Base-by-base conservation (phyloP, 2,888 invertebrate species). In the Sepiola atlantica region DNA sequence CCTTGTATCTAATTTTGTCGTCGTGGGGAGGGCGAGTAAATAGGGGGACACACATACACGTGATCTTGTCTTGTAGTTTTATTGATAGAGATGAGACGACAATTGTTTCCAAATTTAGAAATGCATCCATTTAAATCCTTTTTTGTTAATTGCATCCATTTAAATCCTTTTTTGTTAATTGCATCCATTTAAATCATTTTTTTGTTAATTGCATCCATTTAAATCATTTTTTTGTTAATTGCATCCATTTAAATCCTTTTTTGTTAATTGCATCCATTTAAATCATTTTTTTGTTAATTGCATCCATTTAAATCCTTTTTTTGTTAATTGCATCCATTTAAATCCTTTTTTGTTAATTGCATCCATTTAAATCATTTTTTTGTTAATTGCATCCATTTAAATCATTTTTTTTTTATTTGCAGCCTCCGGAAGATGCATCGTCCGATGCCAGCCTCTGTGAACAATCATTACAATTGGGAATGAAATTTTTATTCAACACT, bases 401-500 rank as follows among this genome's bases (percentile, higher is more conserved):
- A 16, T 77, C 18, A n/a, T n/a, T n/a, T n/a, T n/a, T n/a, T n/a
- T n/a, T n/a, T 61, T 35, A 94, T 57, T 95, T 95, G 16, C 95
- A 96, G 96, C 92, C 94, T 45, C 95, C 95, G 91, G 94, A 94
- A 18, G 94, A 94, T 24, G 95, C 95, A 55, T 93, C 94, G 18
- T 94, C 96, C 28, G 96, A 96, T 95, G 94, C 94, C 91, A 95
- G 95, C 35, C 96, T 97, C 96, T 96, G 96, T 95, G 96, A 97
- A 12, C 96, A 96, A 95, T 96, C 97, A 54, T 94, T 97, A 61
- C 96, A 97, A 94, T 95, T 97, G 77, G 96, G 97, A 18, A 95
- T 97, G 90, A 96, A 97, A 94, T 97, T 97, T 95, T 96, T 97
- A 21, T 97, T 97, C 95, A 97, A 97, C 95, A 97, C 97, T 28